Evolutionary conservation across 2,888 invertebrate species (phyloP).

Genomic region (Trilocha varians): DNA sequence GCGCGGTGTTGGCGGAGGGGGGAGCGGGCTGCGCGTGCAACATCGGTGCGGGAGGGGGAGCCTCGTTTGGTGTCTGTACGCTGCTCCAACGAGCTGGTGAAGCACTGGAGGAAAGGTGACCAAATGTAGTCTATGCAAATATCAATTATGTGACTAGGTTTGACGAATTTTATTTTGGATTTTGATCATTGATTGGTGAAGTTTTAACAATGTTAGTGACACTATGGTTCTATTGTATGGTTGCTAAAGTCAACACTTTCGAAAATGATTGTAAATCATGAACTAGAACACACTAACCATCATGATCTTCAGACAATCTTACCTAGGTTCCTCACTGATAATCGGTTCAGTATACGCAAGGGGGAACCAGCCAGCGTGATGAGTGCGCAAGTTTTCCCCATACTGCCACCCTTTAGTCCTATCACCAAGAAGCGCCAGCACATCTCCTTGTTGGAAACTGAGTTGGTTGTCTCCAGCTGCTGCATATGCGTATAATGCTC

Average conservation of each 20-base stretch:
- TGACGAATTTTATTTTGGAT: no score
- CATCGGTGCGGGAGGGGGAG: constrained; percentile 59
- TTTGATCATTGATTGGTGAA: no score
- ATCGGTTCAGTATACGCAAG: constrained; percentile 93
- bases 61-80: constrained; percentile 55
- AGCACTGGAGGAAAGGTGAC: constrained; percentile 20
- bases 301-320: constrained; percentile 24
- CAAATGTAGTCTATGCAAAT: no score
- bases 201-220: no score
- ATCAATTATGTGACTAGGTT: no score
- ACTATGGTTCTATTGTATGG: no score
- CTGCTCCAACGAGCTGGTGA: constrained; percentile 66
- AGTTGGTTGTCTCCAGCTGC: constrained; percentile 93
- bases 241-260: no score
- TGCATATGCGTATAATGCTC: constrained; percentile 91
- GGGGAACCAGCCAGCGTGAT: constrained; percentile 95
- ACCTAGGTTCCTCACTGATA: constrained; percentile 78
- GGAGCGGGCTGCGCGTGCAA: constrained; percentile 51
- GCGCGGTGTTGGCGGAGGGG: constrained; percentile 54
- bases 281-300: no score
- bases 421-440: constrained; percentile 90
- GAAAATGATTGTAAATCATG: no score
- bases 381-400: constrained; percentile 94
- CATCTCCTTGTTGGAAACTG: constrained; percentile 92
- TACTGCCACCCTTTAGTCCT: constrained; percentile 97